phyloP scores from a whole-genome alignment of 2,113 vertebrate species.

The Erinaceus europaeus region DNA sequence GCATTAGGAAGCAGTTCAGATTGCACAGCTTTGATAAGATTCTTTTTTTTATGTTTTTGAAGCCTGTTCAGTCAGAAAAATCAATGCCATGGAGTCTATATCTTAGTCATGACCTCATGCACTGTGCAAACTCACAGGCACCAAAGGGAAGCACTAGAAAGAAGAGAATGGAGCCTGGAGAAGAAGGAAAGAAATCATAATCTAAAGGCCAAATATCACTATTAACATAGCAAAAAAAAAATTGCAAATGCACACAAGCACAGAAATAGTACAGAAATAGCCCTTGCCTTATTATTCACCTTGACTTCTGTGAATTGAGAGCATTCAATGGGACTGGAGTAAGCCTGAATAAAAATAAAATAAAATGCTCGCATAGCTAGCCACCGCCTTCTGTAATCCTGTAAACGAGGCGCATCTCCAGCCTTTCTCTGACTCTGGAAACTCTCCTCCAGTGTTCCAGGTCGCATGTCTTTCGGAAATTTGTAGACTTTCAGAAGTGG shows the following conservation, averaged over 20 bases:
- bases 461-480: not conserved
- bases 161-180: not conserved
- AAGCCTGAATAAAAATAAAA: not conserved
- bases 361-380: not conserved
- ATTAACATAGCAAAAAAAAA: not conserved
- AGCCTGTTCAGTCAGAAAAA: conserved; percentile 52
- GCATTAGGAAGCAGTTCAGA: conserved; percentile 36
- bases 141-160: not conserved
- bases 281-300: not conserved
- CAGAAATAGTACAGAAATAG: not conserved
- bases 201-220: conserved; percentile 44
- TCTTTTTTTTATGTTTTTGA: conserved; percentile 43
- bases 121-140: not conserved
- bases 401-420: not conserved
- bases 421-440: not conserved
- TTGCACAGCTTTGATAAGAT: conserved; percentile 20
- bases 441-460: not conserved
- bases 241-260: not conserved
- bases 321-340: not conserved
- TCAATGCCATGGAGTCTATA: conserved; percentile 12
- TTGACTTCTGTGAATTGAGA: conserved; percentile 25
- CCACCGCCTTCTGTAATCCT: not conserved
- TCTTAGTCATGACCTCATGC: not conserved
- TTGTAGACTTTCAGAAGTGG: not conserved
- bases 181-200: not conserved